Evolutionary conservation across 2,888 invertebrate genomes (phyloP), one percentile per base, ranked within the genome.

Genomic region (Ephialtes manifestator): DNA sequence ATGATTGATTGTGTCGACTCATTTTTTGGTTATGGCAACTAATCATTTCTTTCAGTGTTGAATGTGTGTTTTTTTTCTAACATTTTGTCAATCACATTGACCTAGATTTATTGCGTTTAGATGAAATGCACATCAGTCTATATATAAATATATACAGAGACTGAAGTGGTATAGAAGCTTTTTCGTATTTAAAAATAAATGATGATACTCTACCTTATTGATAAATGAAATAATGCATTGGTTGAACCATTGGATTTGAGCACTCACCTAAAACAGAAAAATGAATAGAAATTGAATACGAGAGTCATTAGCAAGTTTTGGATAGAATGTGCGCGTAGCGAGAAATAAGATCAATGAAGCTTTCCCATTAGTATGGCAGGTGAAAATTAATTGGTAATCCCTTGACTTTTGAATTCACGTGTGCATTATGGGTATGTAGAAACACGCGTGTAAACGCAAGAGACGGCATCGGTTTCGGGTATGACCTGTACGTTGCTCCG

Each of bases 221-320:
- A n/a, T n/a, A 4, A 60, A 46, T 20, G 24, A 68, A 24, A 35
- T 20, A 58, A 83, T 55, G 11, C 13, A 15, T 67, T 13, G 71
- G 28, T 10, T 18, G 7, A 2, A 5, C 0, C 15, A 18, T 28
- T 15, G 39, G 13, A 53, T 55, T n/a, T 53, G 8, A 31, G 53
- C 48, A 88, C 87, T 87, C 83, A 88, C 87, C 87, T 88, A 83
- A 39, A 88, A 88, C 87, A 88, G 15, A 87, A 79, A 77, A 48
- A 4, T 28, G 60, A 80, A 81, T 39, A 15, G 13, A 58, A 74
- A 48, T 55, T 75, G n/a, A 60, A 20, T 35, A 39, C 60, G 4
- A 43, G 15, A 58, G 46, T 51, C 20, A 43, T 75, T 51, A 51
- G 35, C 4, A 46, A 8, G 24, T 70, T 68, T 13, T 11, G 43